A percentile compares a stretch with the other conserved stretches of the same genome.
Evolutionary conservation across 2,113 vertebrate species (phyloP).

Genomic region (Nannobrachium achirus): DNA sequence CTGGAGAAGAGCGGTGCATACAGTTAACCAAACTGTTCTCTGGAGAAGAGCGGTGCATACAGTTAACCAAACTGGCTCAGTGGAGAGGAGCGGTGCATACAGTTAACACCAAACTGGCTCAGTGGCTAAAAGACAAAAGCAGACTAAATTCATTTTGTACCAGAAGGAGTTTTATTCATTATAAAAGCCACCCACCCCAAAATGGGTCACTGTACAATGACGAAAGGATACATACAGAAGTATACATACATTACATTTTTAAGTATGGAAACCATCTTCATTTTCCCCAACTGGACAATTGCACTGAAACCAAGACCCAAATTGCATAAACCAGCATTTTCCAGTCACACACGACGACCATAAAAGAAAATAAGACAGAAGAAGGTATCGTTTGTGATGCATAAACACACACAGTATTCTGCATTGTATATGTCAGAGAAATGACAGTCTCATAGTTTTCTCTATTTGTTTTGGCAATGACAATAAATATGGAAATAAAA

Average conservation of each 20-base stretch:
- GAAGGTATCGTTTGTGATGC: conserved; percentile 12
- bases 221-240: conserved; percentile 43
- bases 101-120: no score
- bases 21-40: no score
- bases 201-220: conserved; percentile 65
- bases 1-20: no score
- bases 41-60: no score
- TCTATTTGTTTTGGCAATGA: conserved; percentile 31
- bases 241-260: conserved; percentile 32
- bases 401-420: no score
- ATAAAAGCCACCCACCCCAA: conserved; percentile 73
- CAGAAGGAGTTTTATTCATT: conserved; percentile 79
- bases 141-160: conserved; percentile 33
- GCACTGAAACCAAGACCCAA: conserved; percentile 31
- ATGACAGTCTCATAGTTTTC: conserved; percentile 26
- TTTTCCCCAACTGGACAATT: conserved; percentile 26
- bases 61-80: no score
- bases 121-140: neutral
- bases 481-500: conserved; percentile 9
- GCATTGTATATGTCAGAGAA: conserved; percentile 20
- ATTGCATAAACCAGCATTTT: conserved; percentile 16
- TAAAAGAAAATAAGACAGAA: neutral
- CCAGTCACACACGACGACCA: conserved; percentile 28
- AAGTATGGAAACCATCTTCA: conserved; percentile 9
- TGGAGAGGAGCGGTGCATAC: no score